phyloP scores from a whole-genome alignment of 2,113 vertebrate species.

The Reinhardtius hippoglossoides region DNA sequence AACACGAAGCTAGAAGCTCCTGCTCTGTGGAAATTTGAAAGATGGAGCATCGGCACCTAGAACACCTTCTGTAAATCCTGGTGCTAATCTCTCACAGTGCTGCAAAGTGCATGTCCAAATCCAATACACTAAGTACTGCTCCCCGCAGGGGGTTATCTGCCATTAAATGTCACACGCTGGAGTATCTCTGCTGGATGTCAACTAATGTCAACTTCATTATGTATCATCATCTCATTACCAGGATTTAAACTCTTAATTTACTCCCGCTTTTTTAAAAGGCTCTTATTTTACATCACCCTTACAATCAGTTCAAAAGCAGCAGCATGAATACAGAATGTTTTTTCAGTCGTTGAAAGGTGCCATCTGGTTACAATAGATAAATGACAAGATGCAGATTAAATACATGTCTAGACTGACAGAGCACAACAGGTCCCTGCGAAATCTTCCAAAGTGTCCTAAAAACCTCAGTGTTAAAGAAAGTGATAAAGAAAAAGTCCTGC shows the following conservation, averaged over 20 bases:
- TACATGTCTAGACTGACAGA: background rate
- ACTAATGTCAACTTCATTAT: conserved; percentile 21
- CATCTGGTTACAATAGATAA: too few species aligned
- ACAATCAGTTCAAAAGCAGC: too few species aligned
- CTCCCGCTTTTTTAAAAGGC: background rate
- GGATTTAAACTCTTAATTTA: conserved; percentile 6
- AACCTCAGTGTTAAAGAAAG: too few species aligned
- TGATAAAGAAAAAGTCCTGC: too few species aligned
- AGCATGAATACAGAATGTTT: too few species aligned
- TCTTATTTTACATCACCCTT: too few species aligned
- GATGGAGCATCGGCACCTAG: background rate
- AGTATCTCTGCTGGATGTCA: conserved; percentile 37
- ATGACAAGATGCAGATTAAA: background rate
- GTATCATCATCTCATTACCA: conserved; percentile 4
- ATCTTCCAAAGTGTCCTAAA: too few species aligned
- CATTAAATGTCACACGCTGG: conserved; percentile 45
- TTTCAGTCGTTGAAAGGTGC: too few species aligned
- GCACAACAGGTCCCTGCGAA: too few species aligned
- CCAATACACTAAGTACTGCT: conserved; percentile 13
- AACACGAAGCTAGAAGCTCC: conserved; percentile 11
- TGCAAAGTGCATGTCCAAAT: conserved; percentile 20
- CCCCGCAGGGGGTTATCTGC: conserved; percentile 36
- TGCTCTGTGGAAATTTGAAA: conserved; percentile 22
- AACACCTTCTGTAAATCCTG: conserved; percentile 26
- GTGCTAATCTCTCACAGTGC: conserved; percentile 28